These are phyloP conservation scores for Dione vanillae DNA, from an alignment of 2,888 invertebrate species.

Conservation along the genomic window DNA sequence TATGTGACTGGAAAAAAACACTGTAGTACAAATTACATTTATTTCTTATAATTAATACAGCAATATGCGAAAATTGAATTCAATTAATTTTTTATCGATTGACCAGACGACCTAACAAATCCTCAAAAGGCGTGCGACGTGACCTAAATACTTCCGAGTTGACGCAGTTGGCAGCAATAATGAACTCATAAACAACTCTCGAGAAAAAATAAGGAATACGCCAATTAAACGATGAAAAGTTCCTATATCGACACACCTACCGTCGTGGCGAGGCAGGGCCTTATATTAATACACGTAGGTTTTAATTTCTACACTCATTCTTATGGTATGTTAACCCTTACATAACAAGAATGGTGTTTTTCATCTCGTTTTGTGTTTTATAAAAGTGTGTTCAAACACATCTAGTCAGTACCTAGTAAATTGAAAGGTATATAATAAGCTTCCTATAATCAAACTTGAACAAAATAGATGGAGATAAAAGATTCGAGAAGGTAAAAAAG, in stretches of 20 bases:
- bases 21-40: neutral
- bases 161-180: slow-evolving; percentile 40
- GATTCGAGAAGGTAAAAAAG: neutral
- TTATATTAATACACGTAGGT: neutral
- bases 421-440: neutral
- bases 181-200: slow-evolving; percentile 35
- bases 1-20: no score
- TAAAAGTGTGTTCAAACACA: no score
- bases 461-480: no score
- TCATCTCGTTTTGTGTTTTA: neutral
- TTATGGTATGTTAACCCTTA: neutral
- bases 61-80: neutral
- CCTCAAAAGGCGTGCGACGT: slow-evolving; percentile 34
- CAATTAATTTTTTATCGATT: slow-evolving; percentile 24
- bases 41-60: slow-evolving; percentile 1
- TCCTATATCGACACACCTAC: neutral
- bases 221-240: slow-evolving; percentile 39
- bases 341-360: neutral
- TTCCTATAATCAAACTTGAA: neutral
- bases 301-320: neutral
- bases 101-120: slow-evolving; percentile 22
- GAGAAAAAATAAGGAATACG: slow-evolving; percentile 35
- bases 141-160: slow-evolving; percentile 37
- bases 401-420: neutral
- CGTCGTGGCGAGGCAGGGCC: neutral